Base-by-base conservation (phyloP, 2,113 vertebrate species). In the Piprites chloris region DNA sequence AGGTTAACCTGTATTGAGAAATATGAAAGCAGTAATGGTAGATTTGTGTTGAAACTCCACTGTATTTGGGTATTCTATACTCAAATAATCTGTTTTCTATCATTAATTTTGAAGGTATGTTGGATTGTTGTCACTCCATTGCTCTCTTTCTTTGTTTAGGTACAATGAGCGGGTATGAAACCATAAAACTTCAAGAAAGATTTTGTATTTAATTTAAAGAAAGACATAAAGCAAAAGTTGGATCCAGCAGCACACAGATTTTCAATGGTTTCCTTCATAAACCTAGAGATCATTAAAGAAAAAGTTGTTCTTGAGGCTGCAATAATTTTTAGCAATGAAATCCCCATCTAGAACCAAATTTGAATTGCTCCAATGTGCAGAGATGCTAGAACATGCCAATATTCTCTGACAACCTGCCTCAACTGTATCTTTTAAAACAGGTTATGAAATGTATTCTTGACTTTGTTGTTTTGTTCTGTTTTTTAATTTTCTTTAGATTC, bases 401-500 rank as follows among this genome's bases (percentile, higher is more conserved):
- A 56, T 90, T 94, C 22, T 59, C 27, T 89, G 73, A 58, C 42
- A 87, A 71, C 37, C 26, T 69, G 20, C 24, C 33, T 67, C 33
- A 68, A 61, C 75, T 14, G 7, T 76, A 66, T 78, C 13, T 74
- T 94, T 91, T 86, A 63, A 46, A 68, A 49, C 2, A 52, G 9
- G 22, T 75, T 81, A 61, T 91, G 55, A 95, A 95, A 92, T 72
- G 4, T 72, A n/a, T 72, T n/a, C 39, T 92, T 88, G 35, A 52
- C 49, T 32, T 85, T 50, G 49, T 27, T 50, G 49, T 27, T 50
- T 49, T 33, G 74, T 67, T 46, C 61, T 46, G 75, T n/a, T 23
- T 58, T 55, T 14, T 66, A 42, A 73, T 95, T 75, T 50, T 82
- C 37, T 90, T 68, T 96, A 99, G 99, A 99, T 99, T 96, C 98